A percentile compares a stretch with the other conserved stretches of the same genome.
Conservation (phyloP, 2,113 vertebrate species). For the Takifugu flavidus region DNA sequence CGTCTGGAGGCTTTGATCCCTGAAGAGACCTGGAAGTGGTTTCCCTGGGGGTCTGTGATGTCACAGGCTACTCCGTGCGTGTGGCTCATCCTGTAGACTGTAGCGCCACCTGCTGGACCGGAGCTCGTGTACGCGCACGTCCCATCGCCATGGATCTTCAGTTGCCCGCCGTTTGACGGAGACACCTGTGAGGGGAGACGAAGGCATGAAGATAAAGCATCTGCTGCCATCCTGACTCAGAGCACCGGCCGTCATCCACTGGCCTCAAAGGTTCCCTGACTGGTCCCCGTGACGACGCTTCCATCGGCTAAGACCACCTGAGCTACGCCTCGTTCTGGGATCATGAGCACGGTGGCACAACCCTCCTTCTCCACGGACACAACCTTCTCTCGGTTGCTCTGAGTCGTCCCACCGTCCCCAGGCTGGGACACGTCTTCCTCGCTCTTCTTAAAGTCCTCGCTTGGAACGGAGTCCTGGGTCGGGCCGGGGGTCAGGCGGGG, state of each 20-base stretch:
- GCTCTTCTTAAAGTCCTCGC: too few relatives aligned
- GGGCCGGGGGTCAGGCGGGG: too few relatives aligned
- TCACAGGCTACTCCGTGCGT: slow-evolving; percentile 76
- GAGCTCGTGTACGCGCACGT: slow-evolving; percentile 74
- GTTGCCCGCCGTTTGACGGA: slow-evolving; percentile 72
- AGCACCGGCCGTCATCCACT: neutral
- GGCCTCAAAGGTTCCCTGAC: slow-evolving; percentile 83
- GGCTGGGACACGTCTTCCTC: too few relatives aligned
- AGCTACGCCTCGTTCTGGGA: slow-evolving; percentile 75
- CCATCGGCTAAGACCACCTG: slow-evolving; percentile 83
- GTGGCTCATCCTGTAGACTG: slow-evolving; percentile 84
- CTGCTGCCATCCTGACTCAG: neutral
- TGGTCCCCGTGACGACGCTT: slow-evolving; percentile 80
- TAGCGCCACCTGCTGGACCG: slow-evolving; percentile 20
- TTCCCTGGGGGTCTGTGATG: slow-evolving; percentile 81
- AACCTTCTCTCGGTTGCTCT: slow-evolving; percentile 57
- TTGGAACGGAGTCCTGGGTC: neutral
- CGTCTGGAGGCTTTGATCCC: too few relatives aligned
- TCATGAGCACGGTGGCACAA: slow-evolving; percentile 80
- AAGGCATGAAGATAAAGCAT: too few relatives aligned
- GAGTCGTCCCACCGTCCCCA: neutral
- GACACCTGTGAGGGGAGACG: slow-evolving; percentile 30
- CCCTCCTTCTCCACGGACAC: slow-evolving; percentile 80
- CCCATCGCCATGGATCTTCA: slow-evolving; percentile 80
- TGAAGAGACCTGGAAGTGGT: slow-evolving; percentile 82